A percentile compares a stretch with the other conserved stretches of the same genome.
Conservation (phyloP, 2,888 invertebrate species). For the Caradrina kadenii region DNA sequence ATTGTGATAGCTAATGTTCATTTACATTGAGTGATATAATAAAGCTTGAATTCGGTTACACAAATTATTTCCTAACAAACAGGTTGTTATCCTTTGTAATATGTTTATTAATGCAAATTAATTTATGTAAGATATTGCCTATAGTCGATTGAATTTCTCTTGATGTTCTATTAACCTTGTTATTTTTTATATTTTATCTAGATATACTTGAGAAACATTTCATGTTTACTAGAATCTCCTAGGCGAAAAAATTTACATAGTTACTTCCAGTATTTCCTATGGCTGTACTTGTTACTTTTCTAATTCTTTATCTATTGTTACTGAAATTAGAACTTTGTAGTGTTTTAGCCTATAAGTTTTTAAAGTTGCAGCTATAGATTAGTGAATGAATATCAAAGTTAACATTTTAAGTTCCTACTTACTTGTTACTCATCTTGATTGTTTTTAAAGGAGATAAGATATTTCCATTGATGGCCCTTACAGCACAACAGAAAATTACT, state of each 20-base stretch:
- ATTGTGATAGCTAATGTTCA: conserved; percentile 47
- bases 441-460: conserved; percentile 17
- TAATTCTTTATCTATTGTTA: neutral
- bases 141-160: conserved; percentile 47
- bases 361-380: neutral
- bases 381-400: conserved; percentile 7
- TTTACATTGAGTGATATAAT: conserved; percentile 56
- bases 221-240: conserved; percentile 9
- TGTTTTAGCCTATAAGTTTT: neutral
- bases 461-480: neutral
- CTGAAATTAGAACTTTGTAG: neutral
- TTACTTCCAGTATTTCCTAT: neutral
- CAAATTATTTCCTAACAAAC: conserved; percentile 50
- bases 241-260: neutral
- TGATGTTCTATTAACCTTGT: conserved; percentile 39
- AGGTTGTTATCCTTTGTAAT: conserved; percentile 51
- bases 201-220: conserved; percentile 14
- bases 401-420: neutral
- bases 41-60: conserved; percentile 25
- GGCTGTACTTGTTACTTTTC: neutral
- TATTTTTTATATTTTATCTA: conserved; percentile 21
- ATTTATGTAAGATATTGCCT: conserved; percentile 45
- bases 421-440: conserved; percentile 3
- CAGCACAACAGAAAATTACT: neutral
- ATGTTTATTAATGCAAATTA: conserved; percentile 45